A percentile compares a stretch with the other conserved stretches of the same genome.
These are phyloP conservation scores for Lathronympha strigana DNA, from an alignment of 2,888 invertebrate genomes.

Conservation along the genomic window DNA sequence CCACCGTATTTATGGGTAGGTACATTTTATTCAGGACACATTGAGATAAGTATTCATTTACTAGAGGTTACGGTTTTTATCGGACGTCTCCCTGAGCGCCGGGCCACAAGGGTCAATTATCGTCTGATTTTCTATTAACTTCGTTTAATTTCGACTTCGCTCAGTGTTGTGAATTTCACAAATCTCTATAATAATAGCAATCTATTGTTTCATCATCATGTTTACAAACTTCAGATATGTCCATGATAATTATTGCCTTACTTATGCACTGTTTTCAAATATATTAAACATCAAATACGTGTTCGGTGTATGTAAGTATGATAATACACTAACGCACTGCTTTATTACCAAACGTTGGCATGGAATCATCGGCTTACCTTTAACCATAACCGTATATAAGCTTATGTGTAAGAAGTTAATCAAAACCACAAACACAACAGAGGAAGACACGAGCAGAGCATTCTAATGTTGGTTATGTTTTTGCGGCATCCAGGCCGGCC, in stretches of 20 bases:
- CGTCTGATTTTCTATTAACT: slow-evolving; percentile 62
- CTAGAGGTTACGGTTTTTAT: slow-evolving; percentile 60
- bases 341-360: neutral
- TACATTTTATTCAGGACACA: neutral
- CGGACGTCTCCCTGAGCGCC: slow-evolving; percentile 48
- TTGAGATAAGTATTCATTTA: slow-evolving; percentile 43
- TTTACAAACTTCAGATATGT: neutral
- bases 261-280: neutral
- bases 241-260: neutral
- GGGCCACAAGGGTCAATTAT: slow-evolving; percentile 67
- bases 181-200: neutral
- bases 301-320: neutral
- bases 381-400: neutral
- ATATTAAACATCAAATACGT: neutral
- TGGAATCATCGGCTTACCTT: slow-evolving; percentile 6
- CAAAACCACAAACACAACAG: slow-evolving; percentile 28
- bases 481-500: slow-evolving; percentile 56
- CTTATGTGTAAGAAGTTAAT: slow-evolving; percentile 19
- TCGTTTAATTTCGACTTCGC: slow-evolving; percentile 46
- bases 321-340: neutral
- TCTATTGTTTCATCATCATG: neutral
- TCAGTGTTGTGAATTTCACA: neutral
- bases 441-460: slow-evolving; percentile 10
- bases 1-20: too few species aligned
- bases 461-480: slow-evolving; percentile 50